Evolutionary conservation across 1,140 invertebrate genomes (phyloP).

Genomic region (Harlomillsia oculata): DNA sequence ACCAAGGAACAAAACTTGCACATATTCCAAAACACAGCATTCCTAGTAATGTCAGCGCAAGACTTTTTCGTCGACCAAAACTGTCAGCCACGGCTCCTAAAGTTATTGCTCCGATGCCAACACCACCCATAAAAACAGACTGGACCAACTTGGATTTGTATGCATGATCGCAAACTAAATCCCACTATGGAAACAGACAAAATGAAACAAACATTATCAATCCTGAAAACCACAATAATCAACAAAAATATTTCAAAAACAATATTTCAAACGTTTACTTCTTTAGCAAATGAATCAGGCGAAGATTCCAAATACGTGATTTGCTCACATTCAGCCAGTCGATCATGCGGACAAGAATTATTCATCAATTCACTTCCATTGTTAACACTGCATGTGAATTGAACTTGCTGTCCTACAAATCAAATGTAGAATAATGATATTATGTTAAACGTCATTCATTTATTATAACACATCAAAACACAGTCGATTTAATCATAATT

Average conservation of each 20-base stretch:
- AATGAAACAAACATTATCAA: no score
- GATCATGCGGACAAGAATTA: slow-evolving; percentile 17
- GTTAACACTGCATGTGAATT: neutral
- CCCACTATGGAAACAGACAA: slow-evolving; percentile 22
- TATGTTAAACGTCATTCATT: no score
- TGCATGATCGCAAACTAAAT: slow-evolving; percentile 18
- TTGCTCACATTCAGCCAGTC: slow-evolving; percentile 9
- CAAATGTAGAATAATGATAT: no score
- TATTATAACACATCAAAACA: no score
- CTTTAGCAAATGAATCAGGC: slow-evolving; percentile 16
- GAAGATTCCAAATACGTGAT: slow-evolving; percentile 1
- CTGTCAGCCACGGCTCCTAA: slow-evolving; percentile 23
- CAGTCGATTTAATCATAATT: no score
- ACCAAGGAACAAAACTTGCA: slow-evolving; percentile 13
- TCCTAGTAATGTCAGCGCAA: slow-evolving; percentile 19
- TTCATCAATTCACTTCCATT: slow-evolving; percentile 14
- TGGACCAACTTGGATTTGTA: slow-evolving; percentile 24
- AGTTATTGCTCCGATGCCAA: slow-evolving; percentile 18
- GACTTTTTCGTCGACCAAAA: slow-evolving; percentile 17
- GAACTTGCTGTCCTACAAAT: neutral
- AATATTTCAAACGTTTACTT: slow-evolving; percentile 11
- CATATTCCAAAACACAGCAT: slow-evolving; percentile 21
- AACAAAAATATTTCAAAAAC: no score
- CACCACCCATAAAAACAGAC: slow-evolving; percentile 27
- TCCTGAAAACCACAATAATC: no score